phyloP scores from a whole-genome alignment of 2,888 invertebrate genomes.

The Alitta virens region DNA sequence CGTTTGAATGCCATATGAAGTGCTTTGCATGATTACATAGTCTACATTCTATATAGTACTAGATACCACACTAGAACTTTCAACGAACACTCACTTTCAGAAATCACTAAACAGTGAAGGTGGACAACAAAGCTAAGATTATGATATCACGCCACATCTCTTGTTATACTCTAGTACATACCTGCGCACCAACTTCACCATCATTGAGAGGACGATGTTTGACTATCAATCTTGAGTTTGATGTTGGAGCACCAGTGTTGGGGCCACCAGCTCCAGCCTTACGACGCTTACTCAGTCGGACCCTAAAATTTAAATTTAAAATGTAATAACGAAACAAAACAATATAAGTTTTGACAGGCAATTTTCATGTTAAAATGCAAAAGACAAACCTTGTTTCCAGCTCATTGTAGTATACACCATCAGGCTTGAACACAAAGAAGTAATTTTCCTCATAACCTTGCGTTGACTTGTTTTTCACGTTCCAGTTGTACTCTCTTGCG shows the following conservation, averaged over 20 bases:
- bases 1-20: too few species aligned
- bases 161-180: too few species aligned
- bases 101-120: too few species aligned
- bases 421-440: slow-evolving; percentile 86
- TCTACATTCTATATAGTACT: too few species aligned
- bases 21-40: not conserved
- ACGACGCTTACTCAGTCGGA: slow-evolving; percentile 87
- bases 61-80: too few species aligned
- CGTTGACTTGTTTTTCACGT: slow-evolving; percentile 93
- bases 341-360: not conserved
- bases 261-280: slow-evolving; percentile 68
- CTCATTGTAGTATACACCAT: slow-evolving; percentile 92
- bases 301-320: slow-evolving; percentile 62
- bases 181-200: slow-evolving; percentile 80
- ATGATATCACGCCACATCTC: too few species aligned
- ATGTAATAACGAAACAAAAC: too few species aligned
- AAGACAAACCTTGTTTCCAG: slow-evolving; percentile 72
- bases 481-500: slow-evolving; percentile 99
- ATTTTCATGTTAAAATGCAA: too few species aligned
- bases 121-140: too few species aligned
- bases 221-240: slow-evolving; percentile 80
- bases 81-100: too few species aligned
- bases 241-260: slow-evolving; percentile 56
- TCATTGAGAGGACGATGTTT: slow-evolving; percentile 84
- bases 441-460: slow-evolving; percentile 97